Conservation (phyloP, 2,888 invertebrate genomes). For the Macrosiphum euphorbiae region DNA sequence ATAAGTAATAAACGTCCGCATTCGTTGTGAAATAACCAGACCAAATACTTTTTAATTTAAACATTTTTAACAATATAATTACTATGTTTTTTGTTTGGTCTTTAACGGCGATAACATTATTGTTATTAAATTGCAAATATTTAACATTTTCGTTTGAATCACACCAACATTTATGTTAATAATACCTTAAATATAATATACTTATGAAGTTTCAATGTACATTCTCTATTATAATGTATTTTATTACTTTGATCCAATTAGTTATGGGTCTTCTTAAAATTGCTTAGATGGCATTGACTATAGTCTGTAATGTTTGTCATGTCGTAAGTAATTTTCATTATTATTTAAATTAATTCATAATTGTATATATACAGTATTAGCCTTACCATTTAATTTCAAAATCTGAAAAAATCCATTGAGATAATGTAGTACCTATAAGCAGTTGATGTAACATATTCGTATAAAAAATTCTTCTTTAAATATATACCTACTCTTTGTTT, state of each 20-base stretch:
- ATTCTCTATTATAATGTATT: background rate
- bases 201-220: background rate
- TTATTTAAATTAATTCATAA: background rate
- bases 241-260: constrained; percentile 1
- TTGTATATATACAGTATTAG: background rate
- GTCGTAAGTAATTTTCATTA: background rate
- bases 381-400: background rate
- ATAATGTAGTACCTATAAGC: background rate
- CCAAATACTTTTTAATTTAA: constrained; percentile 44
- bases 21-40: constrained; percentile 37
- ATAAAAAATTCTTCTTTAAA: background rate
- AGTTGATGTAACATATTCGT: background rate
- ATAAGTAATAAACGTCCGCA: constrained; percentile 48
- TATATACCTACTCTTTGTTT: background rate
- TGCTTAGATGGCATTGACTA: background rate
- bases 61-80: constrained; percentile 50
- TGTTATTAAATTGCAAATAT: constrained; percentile 35
- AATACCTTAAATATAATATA: background rate
- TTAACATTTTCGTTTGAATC: constrained; percentile 11
- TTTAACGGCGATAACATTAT: constrained; percentile 27
- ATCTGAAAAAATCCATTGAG: background rate
- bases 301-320: background rate
- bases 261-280: background rate
- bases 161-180: background rate
- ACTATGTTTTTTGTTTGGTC: constrained; percentile 55